A percentile compares a stretch with the other conserved stretches of the same genome.
These are phyloP conservation scores for Elephas maximus DNA, from an alignment of 2,113 vertebrate species.

Conservation along the genomic window DNA sequence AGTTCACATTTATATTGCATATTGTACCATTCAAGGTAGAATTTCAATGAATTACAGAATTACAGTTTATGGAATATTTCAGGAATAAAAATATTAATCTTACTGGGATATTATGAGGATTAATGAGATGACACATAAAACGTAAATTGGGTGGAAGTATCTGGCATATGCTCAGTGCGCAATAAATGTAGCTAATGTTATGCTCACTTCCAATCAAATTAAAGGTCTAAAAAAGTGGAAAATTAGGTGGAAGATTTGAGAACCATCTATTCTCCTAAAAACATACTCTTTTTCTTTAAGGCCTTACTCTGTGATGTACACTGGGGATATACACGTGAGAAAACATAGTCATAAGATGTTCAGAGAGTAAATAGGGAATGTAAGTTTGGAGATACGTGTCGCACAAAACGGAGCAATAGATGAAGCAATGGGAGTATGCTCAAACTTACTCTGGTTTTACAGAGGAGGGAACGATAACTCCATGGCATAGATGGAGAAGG, in stretches of 20 bases:
- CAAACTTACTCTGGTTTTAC: background rate
- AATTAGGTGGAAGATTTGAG: background rate
- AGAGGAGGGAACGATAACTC: background rate
- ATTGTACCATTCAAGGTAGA: slow-evolving; percentile 1
- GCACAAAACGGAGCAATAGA: background rate
- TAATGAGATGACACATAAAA: background rate
- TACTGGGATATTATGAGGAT: background rate
- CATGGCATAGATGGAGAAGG: background rate
- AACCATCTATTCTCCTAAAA: background rate
- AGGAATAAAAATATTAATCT: background rate
- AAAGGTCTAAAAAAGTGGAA: background rate
- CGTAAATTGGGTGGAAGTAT: background rate
- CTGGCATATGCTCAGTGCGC: background rate
- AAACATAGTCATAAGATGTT: background rate
- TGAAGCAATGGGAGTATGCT: background rate
- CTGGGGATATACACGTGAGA: background rate
- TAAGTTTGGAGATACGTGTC: background rate
- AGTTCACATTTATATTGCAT: background rate
- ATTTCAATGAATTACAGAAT: background rate
- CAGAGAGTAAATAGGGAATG: background rate
- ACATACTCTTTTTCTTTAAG: background rate
- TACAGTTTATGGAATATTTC: background rate
- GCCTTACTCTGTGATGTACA: background rate
- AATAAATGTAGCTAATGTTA: slow-evolving; percentile 16
- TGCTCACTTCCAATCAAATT: background rate